Base-by-base conservation (phyloP, 2,113 vertebrate genomes). In the Percina caprodes region DNA sequence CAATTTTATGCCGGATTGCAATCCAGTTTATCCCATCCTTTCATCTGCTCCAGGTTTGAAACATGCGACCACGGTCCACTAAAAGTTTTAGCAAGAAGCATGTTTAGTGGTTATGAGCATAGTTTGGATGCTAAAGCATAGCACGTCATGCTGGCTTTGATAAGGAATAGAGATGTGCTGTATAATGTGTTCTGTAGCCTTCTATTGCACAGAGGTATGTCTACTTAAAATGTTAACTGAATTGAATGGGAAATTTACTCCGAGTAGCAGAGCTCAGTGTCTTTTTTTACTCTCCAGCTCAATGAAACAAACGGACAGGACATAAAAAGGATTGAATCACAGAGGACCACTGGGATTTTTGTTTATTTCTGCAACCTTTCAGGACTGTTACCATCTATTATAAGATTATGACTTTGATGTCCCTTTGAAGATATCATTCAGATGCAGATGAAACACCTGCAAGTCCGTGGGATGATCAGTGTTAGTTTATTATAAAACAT, bases 371-470 rank as follows among this genome's bases (percentile, higher is more conserved):
- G 49, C 70, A 81, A 52, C 83, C 73, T 87, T 58, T 88, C 46
- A 70, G 65, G 33, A 58, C 52, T 73, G 24, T 69, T 69, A 58
- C 69, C 14, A 18, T 35, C 56, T 56, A 49, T 73, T 87, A 77
- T 79, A 70, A 54, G 72, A 82, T 65, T 8, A 18, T 60, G 51
- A 84, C 69, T 87, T 80, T 88, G 82, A 86, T 84, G 63, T 84
- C 72, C 35, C 60, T 75, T 77, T 89, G 83, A 89, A 84, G 73
- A 63, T n/a, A 69, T 61, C 56, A 58, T 73, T 84, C 61, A 69
- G 39, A 82, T 78, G 73, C 55, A 73, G 69, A 89, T 88, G 84
- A 84, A 91, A 84, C 54, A 72, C 51, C 79, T 86, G 69, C 74
- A 69, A 18, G 15, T 63, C n/a, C 74, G 74, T 69, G 74, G 68